Evolutionary conservation across 2,888 invertebrate species (phyloP), one percentile per base, ranked within the genome.

Genomic region (Chrysina gloriosa): DNA sequence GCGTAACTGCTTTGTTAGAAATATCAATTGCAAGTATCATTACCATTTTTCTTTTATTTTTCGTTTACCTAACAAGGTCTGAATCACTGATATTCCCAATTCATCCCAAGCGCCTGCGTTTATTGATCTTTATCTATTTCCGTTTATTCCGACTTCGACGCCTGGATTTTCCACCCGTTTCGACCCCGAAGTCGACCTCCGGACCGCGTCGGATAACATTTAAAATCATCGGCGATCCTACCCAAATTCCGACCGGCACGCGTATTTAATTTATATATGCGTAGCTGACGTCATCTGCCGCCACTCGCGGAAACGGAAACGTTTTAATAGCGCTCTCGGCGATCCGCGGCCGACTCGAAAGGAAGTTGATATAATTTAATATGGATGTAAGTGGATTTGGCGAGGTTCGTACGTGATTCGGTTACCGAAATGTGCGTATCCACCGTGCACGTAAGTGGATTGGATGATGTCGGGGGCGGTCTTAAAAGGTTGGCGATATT

Each of bases 71-170:
- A n/a, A n/a, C n/a, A n/a, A n/a, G n/a, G n/a, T n/a, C n/a, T n/a
- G n/a, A n/a, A n/a, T n/a, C n/a, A n/a, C n/a, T n/a, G n/a, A n/a
- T n/a, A n/a, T n/a, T n/a, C n/a, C n/a, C n/a, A n/a, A n/a, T n/a
- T n/a, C n/a, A n/a, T n/a, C n/a, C n/a, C n/a, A n/a, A n/a, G n/a
- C 14, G 42, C 16, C 58, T 27, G 27, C 27, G 27, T 16, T 27
- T 61, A 61, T 61, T 45, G 58, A 61, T 61, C 36, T 58, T 58
- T 45, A 25, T 61, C 58, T 61, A 42, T 61, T 61, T 61, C 42
- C 45, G 58, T 42, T 61, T 19, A 45, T 9, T 39, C n/a, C 14
- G 39, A 39, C 45, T 19, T 45, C 21, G 4, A n/a, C 6, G 45
- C 21, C 19, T 16, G 45, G 45, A 45, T 45, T 45, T 45, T 21